Conservation (phyloP, 1,140 invertebrate species). For the Zaprionus kolodkinae region DNA sequence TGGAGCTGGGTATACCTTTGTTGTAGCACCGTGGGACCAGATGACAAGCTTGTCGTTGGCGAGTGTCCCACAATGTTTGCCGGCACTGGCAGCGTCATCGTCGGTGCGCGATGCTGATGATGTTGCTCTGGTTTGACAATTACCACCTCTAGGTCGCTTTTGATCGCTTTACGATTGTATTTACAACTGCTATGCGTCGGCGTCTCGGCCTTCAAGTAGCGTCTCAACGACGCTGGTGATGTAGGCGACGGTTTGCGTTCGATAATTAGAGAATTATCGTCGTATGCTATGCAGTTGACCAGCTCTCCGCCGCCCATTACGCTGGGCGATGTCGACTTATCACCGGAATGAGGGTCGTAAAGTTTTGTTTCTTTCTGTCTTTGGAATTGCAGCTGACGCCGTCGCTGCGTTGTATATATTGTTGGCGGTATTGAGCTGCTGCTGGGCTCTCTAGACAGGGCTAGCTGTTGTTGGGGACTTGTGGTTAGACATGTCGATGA, state of each 20-base stretch:
- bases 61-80: conserved; percentile 23
- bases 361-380: conserved; percentile 67
- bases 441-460: conserved; percentile 18
- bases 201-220: conserved; percentile 70
- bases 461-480: conserved; percentile 16
- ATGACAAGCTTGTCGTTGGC: conserved; percentile 9
- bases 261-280: conserved; percentile 71
- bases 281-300: conserved; percentile 73
- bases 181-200: conserved; percentile 69
- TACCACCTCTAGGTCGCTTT: conserved; percentile 67
- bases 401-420: conserved; percentile 59
- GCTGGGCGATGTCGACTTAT: conserved; percentile 42
- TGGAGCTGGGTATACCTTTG: conserved; percentile 81
- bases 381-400: conserved; percentile 71
- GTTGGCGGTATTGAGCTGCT: conserved; percentile 12
- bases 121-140: conserved; percentile 63
- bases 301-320: conserved; percentile 62
- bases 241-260: conserved; percentile 68
- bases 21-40: conserved; percentile 64
- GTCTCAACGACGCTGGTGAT: conserved; percentile 61
- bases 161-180: conserved; percentile 65
- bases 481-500: conserved; percentile 54
- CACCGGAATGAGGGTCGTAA: conserved; percentile 62
- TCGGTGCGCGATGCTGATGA: conserved; percentile 70
- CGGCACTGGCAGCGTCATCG: conserved; percentile 68